Evolutionary conservation across 2,888 invertebrate species (phyloP).

Genomic region (Melinopterus prodromus): DNA sequence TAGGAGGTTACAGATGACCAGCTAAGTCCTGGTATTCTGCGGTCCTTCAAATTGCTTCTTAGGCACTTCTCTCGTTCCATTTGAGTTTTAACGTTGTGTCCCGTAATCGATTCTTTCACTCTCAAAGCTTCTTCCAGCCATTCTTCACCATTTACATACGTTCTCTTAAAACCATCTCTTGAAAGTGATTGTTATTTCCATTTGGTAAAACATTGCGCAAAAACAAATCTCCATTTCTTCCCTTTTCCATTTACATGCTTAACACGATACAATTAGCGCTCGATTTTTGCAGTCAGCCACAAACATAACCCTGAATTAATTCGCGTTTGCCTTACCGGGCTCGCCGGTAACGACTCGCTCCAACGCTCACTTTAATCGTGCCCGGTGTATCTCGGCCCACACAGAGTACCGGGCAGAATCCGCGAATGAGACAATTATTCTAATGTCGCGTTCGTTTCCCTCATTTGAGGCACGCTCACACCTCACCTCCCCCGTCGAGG

Average conservation of each 20-base stretch:
- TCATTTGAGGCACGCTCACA: background rate
- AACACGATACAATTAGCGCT: background rate
- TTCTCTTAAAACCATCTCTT: too few relatives aligned
- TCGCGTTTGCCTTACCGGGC: background rate
- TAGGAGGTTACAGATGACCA: too few relatives aligned
- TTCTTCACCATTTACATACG: too few relatives aligned
- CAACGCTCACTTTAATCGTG: background rate
- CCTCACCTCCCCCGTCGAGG: conserved; percentile 4
- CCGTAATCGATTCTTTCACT: too few relatives aligned
- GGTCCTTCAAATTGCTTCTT: too few relatives aligned
- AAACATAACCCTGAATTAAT: background rate
- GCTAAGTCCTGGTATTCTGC: too few relatives aligned
- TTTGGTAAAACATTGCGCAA: too few relatives aligned
- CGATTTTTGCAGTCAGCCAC: background rate
- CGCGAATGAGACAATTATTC: conserved; percentile 21
- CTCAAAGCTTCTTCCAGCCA: too few relatives aligned
- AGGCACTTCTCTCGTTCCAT: too few relatives aligned
- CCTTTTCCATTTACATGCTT: background rate
- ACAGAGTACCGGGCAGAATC: conserved; percentile 8
- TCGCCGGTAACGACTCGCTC: conserved; percentile 6
- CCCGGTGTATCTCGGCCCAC: conserved; percentile 17
- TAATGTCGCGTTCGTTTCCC: conserved; percentile 13
- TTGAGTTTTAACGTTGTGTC: too few relatives aligned
- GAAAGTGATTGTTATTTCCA: too few relatives aligned
- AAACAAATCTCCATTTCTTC: too few relatives aligned